Conservation (phyloP, 1,140 invertebrate genomes). For the Nasonia vitripennis region DNA sequence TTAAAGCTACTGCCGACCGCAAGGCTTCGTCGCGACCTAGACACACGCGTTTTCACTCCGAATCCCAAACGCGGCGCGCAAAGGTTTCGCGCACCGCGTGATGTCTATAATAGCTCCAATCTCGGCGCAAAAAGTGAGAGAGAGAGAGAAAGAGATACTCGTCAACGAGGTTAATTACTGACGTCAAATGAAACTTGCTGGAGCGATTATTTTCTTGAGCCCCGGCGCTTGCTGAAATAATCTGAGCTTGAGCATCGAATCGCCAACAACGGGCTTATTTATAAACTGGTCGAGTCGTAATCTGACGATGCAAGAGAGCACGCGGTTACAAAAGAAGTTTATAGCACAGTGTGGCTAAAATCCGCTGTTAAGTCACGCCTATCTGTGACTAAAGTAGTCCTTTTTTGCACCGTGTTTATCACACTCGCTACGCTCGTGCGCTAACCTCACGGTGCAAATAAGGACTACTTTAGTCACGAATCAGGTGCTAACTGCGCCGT, state of each 20-base stretch:
- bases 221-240: not conserved
- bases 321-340: not conserved
- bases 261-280: not conserved
- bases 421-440: too few relatives aligned
- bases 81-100: constrained; percentile 11
- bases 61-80: not conserved
- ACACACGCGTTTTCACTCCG: constrained; percentile 29
- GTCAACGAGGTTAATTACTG: constrained; percentile 36
- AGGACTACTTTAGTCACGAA: too few relatives aligned
- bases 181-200: constrained; percentile 19
- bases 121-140: not conserved
- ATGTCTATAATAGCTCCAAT: not conserved
- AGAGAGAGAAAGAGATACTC: not conserved
- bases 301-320: too few relatives aligned
- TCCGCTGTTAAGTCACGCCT: too few relatives aligned
- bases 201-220: not conserved
- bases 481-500: too few relatives aligned
- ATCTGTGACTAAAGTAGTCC: too few relatives aligned
- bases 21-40: constrained; percentile 46
- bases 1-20: constrained; percentile 28
- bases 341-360: too few relatives aligned
- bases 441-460: too few relatives aligned
- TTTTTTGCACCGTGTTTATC: too few relatives aligned
- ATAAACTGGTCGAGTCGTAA: not conserved
- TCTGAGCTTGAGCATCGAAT: not conserved